Evolutionary conservation across 1,140 invertebrate genomes (phyloP).

Genomic region (Tetragonula clypearis): DNA sequence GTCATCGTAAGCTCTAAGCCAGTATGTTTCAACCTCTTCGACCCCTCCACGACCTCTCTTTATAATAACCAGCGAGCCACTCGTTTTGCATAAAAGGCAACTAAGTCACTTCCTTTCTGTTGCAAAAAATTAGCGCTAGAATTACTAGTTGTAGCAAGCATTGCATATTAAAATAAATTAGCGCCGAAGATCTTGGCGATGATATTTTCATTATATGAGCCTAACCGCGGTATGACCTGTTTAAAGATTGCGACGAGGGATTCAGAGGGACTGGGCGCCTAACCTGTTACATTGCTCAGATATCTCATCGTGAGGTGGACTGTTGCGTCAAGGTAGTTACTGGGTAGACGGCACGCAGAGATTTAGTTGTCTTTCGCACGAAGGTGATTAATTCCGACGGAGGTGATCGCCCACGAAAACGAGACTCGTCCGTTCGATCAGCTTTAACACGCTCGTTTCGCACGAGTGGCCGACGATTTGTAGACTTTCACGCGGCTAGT

Average conservation of each 20-base stretch:
- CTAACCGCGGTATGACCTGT: not conserved
- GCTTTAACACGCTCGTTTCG: constrained; percentile 6
- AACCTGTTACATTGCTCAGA: not conserved
- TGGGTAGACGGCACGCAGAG: not conserved
- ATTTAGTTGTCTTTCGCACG: not conserved
- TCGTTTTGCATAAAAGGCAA: not conserved
- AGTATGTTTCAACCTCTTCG: not conserved
- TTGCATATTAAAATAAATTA: not conserved
- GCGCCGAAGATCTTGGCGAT: not conserved
- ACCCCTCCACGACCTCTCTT: not conserved
- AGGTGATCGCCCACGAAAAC: constrained; percentile 7
- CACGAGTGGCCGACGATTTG: constrained; percentile 19
- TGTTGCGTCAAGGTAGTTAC: not conserved
- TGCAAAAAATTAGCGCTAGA: not conserved
- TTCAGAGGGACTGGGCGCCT: no score
- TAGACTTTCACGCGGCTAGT: not conserved
- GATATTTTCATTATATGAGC: not conserved
- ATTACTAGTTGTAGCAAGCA: not conserved
- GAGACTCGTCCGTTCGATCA: not conserved
- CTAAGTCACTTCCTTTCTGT: not conserved
- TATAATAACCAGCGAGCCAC: not conserved
- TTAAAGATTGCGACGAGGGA: not conserved
- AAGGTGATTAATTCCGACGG: constrained; percentile 31
- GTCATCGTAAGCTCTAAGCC: not conserved
- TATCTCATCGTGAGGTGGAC: no score